Evolutionary conservation across 2,888 invertebrate species (phyloP).

Genomic region (Melieria picta): DNA sequence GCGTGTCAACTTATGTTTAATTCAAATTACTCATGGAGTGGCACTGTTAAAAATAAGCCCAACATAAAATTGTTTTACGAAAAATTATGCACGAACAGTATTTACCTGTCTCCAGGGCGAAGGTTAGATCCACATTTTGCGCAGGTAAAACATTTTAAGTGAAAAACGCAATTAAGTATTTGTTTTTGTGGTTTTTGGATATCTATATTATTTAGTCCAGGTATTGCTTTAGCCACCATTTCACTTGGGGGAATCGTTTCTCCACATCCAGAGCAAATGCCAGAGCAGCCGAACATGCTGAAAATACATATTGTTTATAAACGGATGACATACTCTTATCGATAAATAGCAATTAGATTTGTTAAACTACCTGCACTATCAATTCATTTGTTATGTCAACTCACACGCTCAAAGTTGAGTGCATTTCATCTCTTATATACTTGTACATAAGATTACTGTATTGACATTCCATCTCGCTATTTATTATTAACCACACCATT

Average conservation of each 20-base stretch:
- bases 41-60: no score
- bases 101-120: constrained; percentile 87
- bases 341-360: no score
- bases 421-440: no score
- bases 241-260: constrained; percentile 93
- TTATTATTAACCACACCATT: no score
- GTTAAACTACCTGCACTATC: no score
- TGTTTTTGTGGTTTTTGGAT: constrained; percentile 66
- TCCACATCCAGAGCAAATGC: constrained; percentile 91
- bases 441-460: no score
- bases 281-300: constrained; percentile 92
- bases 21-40: no score
- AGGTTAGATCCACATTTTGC: constrained; percentile 91
- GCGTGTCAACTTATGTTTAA: no score
- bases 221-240: constrained; percentile 82
- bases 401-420: no score
- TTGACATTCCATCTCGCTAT: no score
- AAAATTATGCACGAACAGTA: neutral
- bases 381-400: no score
- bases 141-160: constrained; percentile 95
- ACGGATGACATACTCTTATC: neutral
- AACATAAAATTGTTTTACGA: no score
- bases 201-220: constrained; percentile 63
- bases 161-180: constrained; percentile 67
- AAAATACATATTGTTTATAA: constrained; percentile 46